Percentiles rank a stretch among this genome's conserved stretches.
phyloP scores from a whole-genome alignment of 2,888 invertebrate species.

The Aporophyla lueneburgensis region DNA sequence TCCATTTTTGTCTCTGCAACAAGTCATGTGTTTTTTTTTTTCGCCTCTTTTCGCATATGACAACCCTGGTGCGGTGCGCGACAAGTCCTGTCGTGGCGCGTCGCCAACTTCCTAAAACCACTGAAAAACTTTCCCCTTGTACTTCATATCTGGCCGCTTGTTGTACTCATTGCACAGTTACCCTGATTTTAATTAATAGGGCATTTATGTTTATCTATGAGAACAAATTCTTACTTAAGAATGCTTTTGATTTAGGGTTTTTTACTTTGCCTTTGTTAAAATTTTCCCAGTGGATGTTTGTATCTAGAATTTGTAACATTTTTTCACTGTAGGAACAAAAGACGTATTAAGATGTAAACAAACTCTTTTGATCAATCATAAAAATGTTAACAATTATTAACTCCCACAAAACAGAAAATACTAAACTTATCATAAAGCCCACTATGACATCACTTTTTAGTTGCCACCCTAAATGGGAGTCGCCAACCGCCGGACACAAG shows the following conservation, averaged over 20 bases:
- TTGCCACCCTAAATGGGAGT: constrained; percentile 28
- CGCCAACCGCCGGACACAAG: constrained; percentile 46
- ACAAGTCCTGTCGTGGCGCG: constrained; percentile 62
- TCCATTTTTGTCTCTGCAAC: constrained; percentile 51
- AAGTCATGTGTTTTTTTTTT: constrained; percentile 55
- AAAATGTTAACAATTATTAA: not conserved
- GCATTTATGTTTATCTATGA: constrained; percentile 20
- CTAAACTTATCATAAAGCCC: constrained; percentile 7
- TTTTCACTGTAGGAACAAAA: too few relatives aligned
- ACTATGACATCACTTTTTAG: constrained; percentile 46
- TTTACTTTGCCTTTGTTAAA: not conserved
- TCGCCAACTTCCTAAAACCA: constrained; percentile 68
- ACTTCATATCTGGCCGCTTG: constrained; percentile 51
- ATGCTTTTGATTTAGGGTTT: not conserved
- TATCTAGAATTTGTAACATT: not conserved
- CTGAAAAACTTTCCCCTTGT: constrained; percentile 65
- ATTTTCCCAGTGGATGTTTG: not conserved
- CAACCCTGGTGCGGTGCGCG: constrained; percentile 54
- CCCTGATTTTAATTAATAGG: constrained; percentile 45
- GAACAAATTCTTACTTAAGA: not conserved
- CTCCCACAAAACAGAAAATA: not conserved
- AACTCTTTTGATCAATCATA: not conserved
- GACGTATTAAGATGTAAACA: too few relatives aligned
- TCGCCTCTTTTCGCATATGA: constrained; percentile 51
- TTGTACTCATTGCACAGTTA: constrained; percentile 41